Base-by-base conservation (phyloP, 1,140 invertebrate genomes). In the Solen grandis region DNA sequence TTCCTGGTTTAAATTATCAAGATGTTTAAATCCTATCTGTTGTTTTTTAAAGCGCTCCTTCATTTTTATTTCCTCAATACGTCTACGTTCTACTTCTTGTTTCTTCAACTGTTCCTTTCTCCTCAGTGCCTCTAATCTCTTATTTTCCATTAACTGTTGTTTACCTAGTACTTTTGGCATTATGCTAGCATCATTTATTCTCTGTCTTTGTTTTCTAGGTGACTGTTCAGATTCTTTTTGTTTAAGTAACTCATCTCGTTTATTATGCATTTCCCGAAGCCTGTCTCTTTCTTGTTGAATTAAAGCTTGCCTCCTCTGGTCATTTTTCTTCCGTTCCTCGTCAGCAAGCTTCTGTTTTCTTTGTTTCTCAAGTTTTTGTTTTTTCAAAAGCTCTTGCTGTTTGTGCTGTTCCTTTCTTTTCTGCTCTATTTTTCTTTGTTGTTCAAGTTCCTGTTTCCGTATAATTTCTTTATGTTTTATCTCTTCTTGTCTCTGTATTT, bases 401-500 rank as follows among this genome's bases (percentile, higher is more conserved):
- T 66, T n/a, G 33, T 35, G 2, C 63, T 66, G 63, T 25, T 35
- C 10, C 35, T 35, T 33, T 25, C 50, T 0, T 33, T 66, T 29
- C 25, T 35, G 27, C 38, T 33, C 27, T 25, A 68, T 0, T 25
- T 59, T 35, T 13, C 41, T 60, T 50, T 78, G 63, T 57, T 31
- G 50, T 14, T 35, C 60, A 5, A 52, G 5, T 52, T 78, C 75
- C 8, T 57, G 35, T 60, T 78, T 50, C 14, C 65, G 41, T 10
- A 10, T 46, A 8, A 8, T 46, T 46, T 46, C 41, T 19, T n/a
- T n/a, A n/a, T n/a, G n/a, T n/a, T n/a, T 41, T n/a, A 46, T n/a
- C 10, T 80, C 63, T 70, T 75, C 55, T 10, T 55, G 52, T 27
- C 68, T 36, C 25, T 73, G 75, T 74, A 78, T 25, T 63, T 75